These are phyloP conservation scores for Amblyraja radiata DNA, from an alignment of 2,797 vertebrate species.

Conservation along the genomic window DNA sequence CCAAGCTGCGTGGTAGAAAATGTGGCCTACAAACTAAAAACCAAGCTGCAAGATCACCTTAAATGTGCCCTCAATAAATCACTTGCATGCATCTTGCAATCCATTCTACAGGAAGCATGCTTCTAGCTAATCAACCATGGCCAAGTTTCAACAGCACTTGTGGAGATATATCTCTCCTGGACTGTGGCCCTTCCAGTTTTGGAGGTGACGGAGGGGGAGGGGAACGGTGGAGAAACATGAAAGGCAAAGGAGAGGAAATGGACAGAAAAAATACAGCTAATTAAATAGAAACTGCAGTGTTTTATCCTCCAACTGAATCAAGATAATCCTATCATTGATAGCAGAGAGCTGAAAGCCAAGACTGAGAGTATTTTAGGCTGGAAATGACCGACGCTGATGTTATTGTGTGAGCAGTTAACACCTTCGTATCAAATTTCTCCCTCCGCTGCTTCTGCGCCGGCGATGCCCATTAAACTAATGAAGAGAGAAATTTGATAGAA, in stretches of 20 bases:
- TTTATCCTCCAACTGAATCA: background rate
- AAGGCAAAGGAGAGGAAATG: background rate
- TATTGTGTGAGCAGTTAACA: conserved; percentile 1
- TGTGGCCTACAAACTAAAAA: no score
- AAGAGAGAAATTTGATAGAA: conserved; percentile 17
- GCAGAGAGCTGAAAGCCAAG: background rate
- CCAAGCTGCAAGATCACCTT: background rate
- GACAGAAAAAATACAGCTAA: background rate
- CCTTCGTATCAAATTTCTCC: conserved; percentile 14
- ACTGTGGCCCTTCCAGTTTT: background rate
- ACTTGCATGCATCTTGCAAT: background rate
- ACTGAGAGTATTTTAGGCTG: background rate
- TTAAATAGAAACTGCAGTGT: background rate
- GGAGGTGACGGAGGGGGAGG: background rate
- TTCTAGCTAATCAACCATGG: background rate
- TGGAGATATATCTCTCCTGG: background rate
- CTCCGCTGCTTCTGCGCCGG: background rate
- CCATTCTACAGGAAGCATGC: background rate
- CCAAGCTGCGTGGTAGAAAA: background rate
- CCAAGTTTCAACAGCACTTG: background rate
- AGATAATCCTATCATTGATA: background rate
- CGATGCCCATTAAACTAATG: background rate
- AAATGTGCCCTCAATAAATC: background rate
- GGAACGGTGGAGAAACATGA: background rate
- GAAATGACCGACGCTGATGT: background rate